Evolutionary conservation across 2,888 invertebrate species (phyloP), one percentile per base, ranked within the genome.

Genomic region (Ornithoptera priamus): DNA sequence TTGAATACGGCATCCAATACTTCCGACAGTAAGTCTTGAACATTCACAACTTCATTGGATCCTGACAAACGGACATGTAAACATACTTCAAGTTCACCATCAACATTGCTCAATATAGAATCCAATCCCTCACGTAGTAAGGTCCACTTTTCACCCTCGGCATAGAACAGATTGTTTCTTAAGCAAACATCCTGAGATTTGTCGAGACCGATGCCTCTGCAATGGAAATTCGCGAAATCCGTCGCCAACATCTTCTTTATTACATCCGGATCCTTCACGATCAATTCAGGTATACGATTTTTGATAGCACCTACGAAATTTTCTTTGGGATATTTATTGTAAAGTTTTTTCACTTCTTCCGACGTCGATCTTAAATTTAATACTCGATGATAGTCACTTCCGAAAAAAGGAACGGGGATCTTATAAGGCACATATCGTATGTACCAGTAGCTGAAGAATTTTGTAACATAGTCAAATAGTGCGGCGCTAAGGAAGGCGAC

Each of bases 171-270:
- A 89, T 92, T 92, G 90, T 92, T 89, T 87, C 88, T 87, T 87
- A 92, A 85, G 88, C 91, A 92, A 89, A 90, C 87, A 90, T 92
- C 92, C 86, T 81, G 85, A 83, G 92, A 90, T 87, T 89, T 91
- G 88, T 90, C 90, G 85, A 92, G 86, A 81, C 84, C 86, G 77
- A 89, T 86, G 79, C 92, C 92, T 83, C 92, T 85, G 81, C 87
- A 85, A 84, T 89, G 87, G 87, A 92, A 92, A 88, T 89, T 85
- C 75, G 85, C 84, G 77, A 89, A 91, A 84, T 91, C 90, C 76
- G 90, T 87, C 73, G 88, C 90, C 84, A 92, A 81, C 77, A 92
- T 85, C 80, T 86, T 87, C 81, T 89, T 88, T 79, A 89, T 81
- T 60, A 84, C 81, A 74, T 90, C 88, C 75, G 90, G 86, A 76